Evolutionary conservation across 2,888 invertebrate genomes (phyloP), one percentile per base, ranked within the genome.

Genomic region (Drosophila flavopinicola): DNA sequence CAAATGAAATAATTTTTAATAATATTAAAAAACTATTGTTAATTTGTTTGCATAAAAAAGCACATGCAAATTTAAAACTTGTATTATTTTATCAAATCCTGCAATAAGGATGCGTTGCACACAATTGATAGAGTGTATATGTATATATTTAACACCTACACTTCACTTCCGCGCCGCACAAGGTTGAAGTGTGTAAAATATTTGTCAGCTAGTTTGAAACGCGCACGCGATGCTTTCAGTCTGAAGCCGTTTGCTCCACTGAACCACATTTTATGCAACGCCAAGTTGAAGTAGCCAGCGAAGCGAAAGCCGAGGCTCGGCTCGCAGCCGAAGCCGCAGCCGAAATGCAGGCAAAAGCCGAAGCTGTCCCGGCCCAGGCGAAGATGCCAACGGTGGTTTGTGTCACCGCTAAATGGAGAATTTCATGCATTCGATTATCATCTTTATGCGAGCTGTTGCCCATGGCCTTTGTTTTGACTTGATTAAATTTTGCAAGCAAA

Each of bases 251-350:
- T 73, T 78, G 86, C 83, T 88, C 88, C 87, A 88, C 88, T 88
- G 89, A 88, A 87, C 79, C 83, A 79, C 78, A 78, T 88, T 87
- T 83, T 80, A 87, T 89, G 88, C 89, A 87, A 68, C 76, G 68
- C 64, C 78, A 78, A 70, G 80, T 87, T 85, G 83, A 89, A 85
- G 80, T 88, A 87, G 78, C 66, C 72, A 45, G 15, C 45, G 45
- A 42, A 37, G 10, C 60, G 69, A 77, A 24, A 71, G 52, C 47
- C 66, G 59, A 58, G 57, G 38, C 41, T 11, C 15, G 20, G 10
- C 33, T 15, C 24, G 15, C 32, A 52, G 20, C 42, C 57, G 54
- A 75, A 61, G 24, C 49, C 17, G 44, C 6, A 27, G 45, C 60
- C 52, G 51, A 64, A 42, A 11, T 29, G 33, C 38, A 57, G 41